These are phyloP conservation scores for Sebastes taczanowskii DNA, from an alignment of 2,797 vertebrate genomes.

Conservation along the genomic window DNA sequence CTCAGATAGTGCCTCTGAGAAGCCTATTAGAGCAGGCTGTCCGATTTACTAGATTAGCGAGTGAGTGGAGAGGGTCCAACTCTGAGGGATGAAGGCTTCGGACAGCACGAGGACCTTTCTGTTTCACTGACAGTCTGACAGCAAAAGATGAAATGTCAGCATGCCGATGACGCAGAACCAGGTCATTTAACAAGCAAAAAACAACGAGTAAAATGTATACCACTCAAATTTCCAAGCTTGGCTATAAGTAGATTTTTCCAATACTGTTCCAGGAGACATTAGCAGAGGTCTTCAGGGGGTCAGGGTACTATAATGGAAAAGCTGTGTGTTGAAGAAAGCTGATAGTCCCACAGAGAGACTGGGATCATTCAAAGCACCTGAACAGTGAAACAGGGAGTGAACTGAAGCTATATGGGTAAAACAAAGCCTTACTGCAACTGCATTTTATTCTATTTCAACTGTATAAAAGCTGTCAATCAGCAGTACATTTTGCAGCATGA, in stretches of 20 bases:
- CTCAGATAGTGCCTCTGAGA: conserved; percentile 25
- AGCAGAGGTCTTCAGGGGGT: conserved; percentile 40
- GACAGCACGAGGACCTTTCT: conserved; percentile 22
- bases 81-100: conserved; percentile 41
- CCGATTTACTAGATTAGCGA: conserved; percentile 72
- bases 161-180: background rate
- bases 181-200: background rate
- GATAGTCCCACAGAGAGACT: conserved; percentile 44
- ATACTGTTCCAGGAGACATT: conserved; percentile 21
- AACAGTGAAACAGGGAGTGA: background rate
- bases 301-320: conserved; percentile 23
- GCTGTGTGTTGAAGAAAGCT: conserved; percentile 12
- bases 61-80: conserved; percentile 52
- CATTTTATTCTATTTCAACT: background rate
- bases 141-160: conserved; percentile 32
- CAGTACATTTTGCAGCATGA: background rate
- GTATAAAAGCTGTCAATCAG: background rate
- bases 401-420: background rate
- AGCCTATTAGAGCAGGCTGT: conserved; percentile 64
- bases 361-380: conserved; percentile 19
- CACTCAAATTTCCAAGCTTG: background rate
- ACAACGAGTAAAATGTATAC: background rate
- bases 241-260: background rate
- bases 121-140: conserved; percentile 41
- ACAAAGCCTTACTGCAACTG: background rate